Conservation (phyloP, 1,140 invertebrate genomes). For the Drosophila elegans region DNA sequence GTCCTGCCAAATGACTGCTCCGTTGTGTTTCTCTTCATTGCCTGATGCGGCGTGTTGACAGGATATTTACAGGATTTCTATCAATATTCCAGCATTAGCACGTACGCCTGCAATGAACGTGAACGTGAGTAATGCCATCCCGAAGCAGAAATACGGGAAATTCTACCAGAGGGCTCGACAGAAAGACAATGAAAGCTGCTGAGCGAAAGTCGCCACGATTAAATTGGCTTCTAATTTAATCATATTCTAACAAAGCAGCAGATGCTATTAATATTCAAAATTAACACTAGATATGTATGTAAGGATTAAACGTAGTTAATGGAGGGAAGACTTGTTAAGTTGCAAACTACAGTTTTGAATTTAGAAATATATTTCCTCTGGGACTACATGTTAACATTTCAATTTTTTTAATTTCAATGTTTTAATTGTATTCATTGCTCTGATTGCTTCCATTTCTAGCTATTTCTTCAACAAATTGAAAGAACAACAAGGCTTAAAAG, state of each 20-base stretch:
- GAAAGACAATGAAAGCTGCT: conserved; percentile 15
- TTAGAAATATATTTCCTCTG: no score
- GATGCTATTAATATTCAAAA: conserved; percentile 42
- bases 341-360: no score
- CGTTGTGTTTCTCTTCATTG: conserved; percentile 27
- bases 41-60: conserved; percentile 68
- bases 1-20: conserved; percentile 40
- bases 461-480: conserved; percentile 44
- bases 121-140: conserved; percentile 58
- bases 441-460: conserved; percentile 10
- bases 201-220: conserved; percentile 11
- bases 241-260: conserved; percentile 46
- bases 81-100: conserved; percentile 78
- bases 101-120: conserved; percentile 69
- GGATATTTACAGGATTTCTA: conserved; percentile 82
- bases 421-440: not conserved
- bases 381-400: not conserved
- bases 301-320: conserved; percentile 18
- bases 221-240: conserved; percentile 48
- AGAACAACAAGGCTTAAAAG: conserved; percentile 26
- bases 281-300: conserved; percentile 25
- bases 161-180: not conserved
- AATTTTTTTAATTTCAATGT: not conserved
- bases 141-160: conserved; percentile 4
- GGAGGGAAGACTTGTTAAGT: no score